Conservation (phyloP, 2,888 invertebrate species). For the Darwinula stevensoni region DNA sequence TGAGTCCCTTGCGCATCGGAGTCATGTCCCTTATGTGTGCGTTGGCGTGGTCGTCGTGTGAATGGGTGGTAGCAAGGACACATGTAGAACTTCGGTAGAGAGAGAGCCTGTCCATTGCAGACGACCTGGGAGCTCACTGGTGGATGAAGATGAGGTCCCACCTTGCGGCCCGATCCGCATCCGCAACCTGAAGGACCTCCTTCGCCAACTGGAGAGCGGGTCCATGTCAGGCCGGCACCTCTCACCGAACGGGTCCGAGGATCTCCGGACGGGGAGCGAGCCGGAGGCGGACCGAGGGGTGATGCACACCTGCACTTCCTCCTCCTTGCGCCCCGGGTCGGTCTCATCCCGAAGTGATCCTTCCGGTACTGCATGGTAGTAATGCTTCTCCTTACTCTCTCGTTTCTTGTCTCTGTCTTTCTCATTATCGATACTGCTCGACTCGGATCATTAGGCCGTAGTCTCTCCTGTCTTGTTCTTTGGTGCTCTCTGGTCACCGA, state of each 20-base stretch:
- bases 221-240: conserved; percentile 34
- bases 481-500: too few species aligned
- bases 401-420: conserved; percentile 1
- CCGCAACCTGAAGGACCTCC: conserved; percentile 64
- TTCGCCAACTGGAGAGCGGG: conserved; percentile 21
- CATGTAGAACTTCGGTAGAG: too few species aligned
- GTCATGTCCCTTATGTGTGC: too few species aligned
- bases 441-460: not conserved
- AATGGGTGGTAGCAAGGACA: too few species aligned
- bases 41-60: too few species aligned
- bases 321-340: conserved; percentile 1
- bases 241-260: conserved; percentile 71
- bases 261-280: conserved; percentile 23
- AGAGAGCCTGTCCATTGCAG: too few species aligned
- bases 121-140: conserved; percentile 12
- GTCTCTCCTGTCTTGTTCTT: too few species aligned
- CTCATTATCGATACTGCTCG: not conserved
- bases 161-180: conserved; percentile 55
- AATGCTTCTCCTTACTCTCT: not conserved
- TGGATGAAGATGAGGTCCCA: conserved; percentile 30
- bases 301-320: too few species aligned
- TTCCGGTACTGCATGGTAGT: too few species aligned
- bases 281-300: not conserved
- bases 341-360: not conserved
- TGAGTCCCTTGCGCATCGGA: too few species aligned